These are phyloP conservation scores for Dendrolimus houi DNA, from an alignment of 2,888 invertebrate species.

Conservation along the genomic window DNA sequence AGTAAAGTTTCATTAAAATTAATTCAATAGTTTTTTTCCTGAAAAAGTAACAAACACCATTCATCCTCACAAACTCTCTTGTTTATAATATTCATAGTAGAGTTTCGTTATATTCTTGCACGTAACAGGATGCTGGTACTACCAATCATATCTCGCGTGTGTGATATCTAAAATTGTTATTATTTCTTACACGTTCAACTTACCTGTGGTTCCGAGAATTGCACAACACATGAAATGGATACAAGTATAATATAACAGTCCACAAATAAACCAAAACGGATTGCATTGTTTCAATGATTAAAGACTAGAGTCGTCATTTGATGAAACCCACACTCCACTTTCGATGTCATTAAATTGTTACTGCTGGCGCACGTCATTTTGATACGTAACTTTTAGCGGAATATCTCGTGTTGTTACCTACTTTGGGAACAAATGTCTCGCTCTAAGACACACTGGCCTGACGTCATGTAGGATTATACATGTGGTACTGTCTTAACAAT, in stretches of 20 bases:
- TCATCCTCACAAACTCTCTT: too few species aligned
- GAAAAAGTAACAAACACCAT: too few species aligned
- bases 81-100: too few species aligned
- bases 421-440: too few species aligned
- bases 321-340: neutral
- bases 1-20: too few species aligned
- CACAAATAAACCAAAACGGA: constrained; percentile 9
- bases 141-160: neutral
- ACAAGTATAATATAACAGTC: constrained; percentile 3
- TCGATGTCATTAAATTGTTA: neutral
- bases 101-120: neutral
- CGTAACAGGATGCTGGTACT: neutral
- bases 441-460: too few species aligned
- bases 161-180: neutral
- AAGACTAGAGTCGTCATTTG: neutral
- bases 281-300: neutral
- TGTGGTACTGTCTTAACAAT: too few species aligned
- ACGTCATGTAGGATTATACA: too few species aligned
- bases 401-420: too few species aligned
- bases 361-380: neutral
- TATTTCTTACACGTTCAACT: neutral
- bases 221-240: constrained; percentile 9
- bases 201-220: neutral
- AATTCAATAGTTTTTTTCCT: too few species aligned
- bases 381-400: neutral